Conservation (phyloP, 2,797 vertebrate genomes). For the Lycodopsis pacificus region DNA sequence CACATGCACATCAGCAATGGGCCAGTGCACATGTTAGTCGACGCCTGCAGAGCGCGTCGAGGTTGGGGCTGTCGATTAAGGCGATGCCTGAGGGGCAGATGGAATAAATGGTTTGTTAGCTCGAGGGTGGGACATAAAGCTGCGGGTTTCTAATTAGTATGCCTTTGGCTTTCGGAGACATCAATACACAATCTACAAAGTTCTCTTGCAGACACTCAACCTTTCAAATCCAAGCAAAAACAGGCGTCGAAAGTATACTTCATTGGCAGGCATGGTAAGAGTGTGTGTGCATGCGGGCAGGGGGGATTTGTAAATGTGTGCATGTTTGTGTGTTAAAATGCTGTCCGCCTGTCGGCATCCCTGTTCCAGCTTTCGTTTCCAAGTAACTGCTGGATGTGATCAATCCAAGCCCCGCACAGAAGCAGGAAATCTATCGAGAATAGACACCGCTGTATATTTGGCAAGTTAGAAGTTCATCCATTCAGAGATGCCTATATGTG, state of each 20-base stretch:
- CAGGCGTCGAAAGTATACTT: neutral
- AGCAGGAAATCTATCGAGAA: constrained; percentile 75
- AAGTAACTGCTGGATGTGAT: constrained; percentile 67
- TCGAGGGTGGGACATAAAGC: constrained; percentile 9
- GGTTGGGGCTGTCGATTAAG: constrained; percentile 29
- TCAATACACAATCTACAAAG: constrained; percentile 17
- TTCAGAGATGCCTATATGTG: constrained; percentile 38
- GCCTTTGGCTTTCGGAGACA: constrained; percentile 22
- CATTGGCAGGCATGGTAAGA: neutral
- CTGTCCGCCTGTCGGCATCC: constrained; percentile 56
- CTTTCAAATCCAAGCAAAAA: constrained; percentile 37
- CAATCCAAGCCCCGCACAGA: constrained; percentile 57
- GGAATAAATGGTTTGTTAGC: constrained; percentile 42
- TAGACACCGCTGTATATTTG: constrained; percentile 64
- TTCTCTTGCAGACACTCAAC: constrained; percentile 20
- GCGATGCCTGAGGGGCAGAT: constrained; percentile 18
- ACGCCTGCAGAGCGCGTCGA: constrained; percentile 29
- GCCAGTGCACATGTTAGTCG: constrained; percentile 44
- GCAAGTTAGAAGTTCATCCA: constrained; percentile 69
- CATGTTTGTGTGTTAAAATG: constrained; percentile 55
- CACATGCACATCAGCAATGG: constrained; percentile 36
- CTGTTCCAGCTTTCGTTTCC: constrained; percentile 49
- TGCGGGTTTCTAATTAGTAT: constrained; percentile 43
- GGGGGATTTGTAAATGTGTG: constrained; percentile 20
- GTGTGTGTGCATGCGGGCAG: neutral